Base-by-base conservation (phyloP, 2,113 vertebrate species). In the Fregetta grallaria region DNA sequence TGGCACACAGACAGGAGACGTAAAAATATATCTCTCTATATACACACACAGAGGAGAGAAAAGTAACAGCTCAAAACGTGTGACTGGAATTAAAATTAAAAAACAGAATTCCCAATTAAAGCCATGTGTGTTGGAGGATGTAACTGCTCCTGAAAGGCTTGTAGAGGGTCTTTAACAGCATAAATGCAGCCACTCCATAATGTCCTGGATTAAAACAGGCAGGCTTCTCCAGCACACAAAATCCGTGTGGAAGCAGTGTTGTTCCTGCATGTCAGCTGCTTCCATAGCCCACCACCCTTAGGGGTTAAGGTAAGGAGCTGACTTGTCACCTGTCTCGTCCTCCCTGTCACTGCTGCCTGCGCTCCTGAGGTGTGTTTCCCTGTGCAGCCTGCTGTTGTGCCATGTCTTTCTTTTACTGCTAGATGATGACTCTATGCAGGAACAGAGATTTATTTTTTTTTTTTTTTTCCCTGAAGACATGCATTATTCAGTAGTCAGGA, bases 41-140 rank as follows among this genome's bases (percentile, higher is more conserved):
- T 61, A 62, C 66, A 59, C 34, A 34, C 76, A 74, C 38, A 44
- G 66, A 91, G 61, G 79, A 88, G 90, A 77, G 89, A 87, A 94
- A 97, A 96, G 95, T 95, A 97, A 45, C 95, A 89, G 96, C 92
- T 96, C 76, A 6, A 36, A 70, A 70, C 56, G 8, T 89, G 84
- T 92, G 96, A 95, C 90, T 92, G 86, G 56, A 70, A 78, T 93
- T 61, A 72, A 93, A 90, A 82, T 86, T 6, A 30, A 29, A 2
- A 23, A 62, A 47, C 36, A 61, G 9, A 44, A 15, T 61, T 91
- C 82, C 95, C 63, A 90, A 38, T 94, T 89, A 95, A 91, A 97
- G 62, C 88, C 14, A 13, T 81, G 72, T 77, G 68, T 94, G 94
- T 85, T 96, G 90, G 93, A 95, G 90, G 96, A 45, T 95, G 70